phyloP scores from a whole-genome alignment of 2,113 vertebrate genomes.

The human region DNA sequence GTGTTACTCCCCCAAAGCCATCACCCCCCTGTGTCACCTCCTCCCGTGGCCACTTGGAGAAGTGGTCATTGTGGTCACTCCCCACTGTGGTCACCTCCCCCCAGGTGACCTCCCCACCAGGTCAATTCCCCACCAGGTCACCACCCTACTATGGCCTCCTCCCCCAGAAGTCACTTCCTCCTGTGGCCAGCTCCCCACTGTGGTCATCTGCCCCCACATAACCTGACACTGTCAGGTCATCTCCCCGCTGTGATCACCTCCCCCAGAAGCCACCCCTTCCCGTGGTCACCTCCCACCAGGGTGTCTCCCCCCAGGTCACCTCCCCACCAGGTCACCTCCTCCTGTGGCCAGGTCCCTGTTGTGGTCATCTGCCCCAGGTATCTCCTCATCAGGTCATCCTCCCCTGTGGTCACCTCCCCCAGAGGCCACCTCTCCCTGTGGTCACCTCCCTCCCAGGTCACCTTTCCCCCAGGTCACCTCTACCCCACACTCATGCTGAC shows the following conservation, averaged over 20 bases:
- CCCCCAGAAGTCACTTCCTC: background rate
- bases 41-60: background rate
- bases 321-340: background rate
- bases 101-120: background rate
- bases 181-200: background rate
- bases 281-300: background rate
- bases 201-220: accelerated
- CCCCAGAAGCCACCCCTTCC: background rate
- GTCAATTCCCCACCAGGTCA: no score
- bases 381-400: no score
- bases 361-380: background rate
- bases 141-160: no score
- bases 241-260: background rate
- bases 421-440: no score
- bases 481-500: background rate
- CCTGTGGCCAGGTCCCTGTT: background rate
- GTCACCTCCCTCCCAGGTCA: background rate
- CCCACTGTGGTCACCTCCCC: no score
- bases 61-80: background rate
- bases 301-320: background rate
- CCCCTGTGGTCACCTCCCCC: background rate
- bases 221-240: background rate
- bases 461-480: background rate
- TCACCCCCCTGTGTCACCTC: background rate
- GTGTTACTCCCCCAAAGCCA: background rate